A percentile compares a stretch with the other conserved stretches of the same genome.
Conservation (phyloP, 2,888 invertebrate species). For the Lampropteryx suffumata region DNA sequence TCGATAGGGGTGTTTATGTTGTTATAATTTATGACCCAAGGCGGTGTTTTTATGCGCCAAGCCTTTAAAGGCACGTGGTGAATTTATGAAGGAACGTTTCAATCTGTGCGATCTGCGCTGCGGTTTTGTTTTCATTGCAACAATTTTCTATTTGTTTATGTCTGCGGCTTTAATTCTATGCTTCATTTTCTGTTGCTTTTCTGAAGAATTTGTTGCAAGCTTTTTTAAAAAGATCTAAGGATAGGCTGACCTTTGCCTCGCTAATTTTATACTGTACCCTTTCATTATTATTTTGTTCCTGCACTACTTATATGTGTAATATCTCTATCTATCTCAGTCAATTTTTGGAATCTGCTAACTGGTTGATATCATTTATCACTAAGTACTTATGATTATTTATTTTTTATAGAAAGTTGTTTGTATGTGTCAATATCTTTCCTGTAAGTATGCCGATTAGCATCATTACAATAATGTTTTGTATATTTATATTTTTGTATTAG, state of each 20-base stretch:
- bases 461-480: too few species aligned
- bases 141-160: constrained; percentile 53
- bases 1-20: constrained; percentile 69
- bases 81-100: constrained; percentile 73
- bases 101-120: constrained; percentile 70
- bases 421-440: too few species aligned
- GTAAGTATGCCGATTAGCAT: too few species aligned
- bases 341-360: too few species aligned
- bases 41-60: constrained; percentile 67
- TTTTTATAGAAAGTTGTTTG: too few species aligned
- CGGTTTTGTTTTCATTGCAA: constrained; percentile 47
- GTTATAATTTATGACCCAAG: constrained; percentile 70
- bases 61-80: constrained; percentile 68
- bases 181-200: constrained; percentile 33
- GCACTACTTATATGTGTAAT: too few species aligned
- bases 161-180: constrained; percentile 39
- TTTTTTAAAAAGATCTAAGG: constrained; percentile 5
- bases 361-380: too few species aligned
- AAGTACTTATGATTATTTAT: too few species aligned
- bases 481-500: too few species aligned
- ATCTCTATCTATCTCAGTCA: too few species aligned
- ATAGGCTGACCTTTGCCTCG: constrained; percentile 6
- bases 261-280: neutral
- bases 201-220: constrained; percentile 6
- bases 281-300: neutral